phyloP scores from a whole-genome alignment of 2,888 invertebrate species.

The Strigamia transsilvanica region DNA sequence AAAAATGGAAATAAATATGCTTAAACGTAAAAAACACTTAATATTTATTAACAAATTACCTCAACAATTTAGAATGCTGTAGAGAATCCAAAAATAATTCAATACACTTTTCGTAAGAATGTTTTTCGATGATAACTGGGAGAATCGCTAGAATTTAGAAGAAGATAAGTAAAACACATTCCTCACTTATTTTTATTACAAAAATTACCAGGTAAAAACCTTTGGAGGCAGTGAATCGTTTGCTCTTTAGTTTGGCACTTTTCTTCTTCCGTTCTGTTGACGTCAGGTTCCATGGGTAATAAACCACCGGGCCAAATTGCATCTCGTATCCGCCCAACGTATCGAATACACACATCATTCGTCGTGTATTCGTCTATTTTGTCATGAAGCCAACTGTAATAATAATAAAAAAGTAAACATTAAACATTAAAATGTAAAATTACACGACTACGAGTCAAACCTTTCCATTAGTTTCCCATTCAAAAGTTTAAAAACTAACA shows the following conservation, averaged over 20 bases:
- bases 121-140: neutral
- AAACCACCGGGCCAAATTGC: constrained; percentile 55
- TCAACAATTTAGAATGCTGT: constrained; percentile 41
- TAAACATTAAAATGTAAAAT: neutral
- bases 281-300: constrained; percentile 53
- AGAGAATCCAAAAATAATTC: constrained; percentile 40
- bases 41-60: neutral
- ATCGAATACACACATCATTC: constrained; percentile 48
- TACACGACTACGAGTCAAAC: neutral
- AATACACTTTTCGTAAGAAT: neutral
- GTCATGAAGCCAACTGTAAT: constrained; percentile 54
- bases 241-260: constrained; percentile 34
- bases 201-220: constrained; percentile 44
- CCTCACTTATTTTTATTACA: neutral
- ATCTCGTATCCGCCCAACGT: constrained; percentile 52
- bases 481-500: constrained; percentile 31
- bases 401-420: neutral
- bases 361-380: constrained; percentile 49
- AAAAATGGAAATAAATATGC: neutral
- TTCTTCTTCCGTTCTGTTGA: neutral
- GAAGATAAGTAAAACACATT: neutral
- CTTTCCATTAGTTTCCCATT: constrained; percentile 37
- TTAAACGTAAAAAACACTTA: neutral
- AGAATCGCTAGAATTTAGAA: neutral
- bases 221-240: constrained; percentile 17